These are phyloP conservation scores for Platerodrilus igneus DNA, from an alignment of 2,888 invertebrate species.

Conservation along the genomic window DNA sequence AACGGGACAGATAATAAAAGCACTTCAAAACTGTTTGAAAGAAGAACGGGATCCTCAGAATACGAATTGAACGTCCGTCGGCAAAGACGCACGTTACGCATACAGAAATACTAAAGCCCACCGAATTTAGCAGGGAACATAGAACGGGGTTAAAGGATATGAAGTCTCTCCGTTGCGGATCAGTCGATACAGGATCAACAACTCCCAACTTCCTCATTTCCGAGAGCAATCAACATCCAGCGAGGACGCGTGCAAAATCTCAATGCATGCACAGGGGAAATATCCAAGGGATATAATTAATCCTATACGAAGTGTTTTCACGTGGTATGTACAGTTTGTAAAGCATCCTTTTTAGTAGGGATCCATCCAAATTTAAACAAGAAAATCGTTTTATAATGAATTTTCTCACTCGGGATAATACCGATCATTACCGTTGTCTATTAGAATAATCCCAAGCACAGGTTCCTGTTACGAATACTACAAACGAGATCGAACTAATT, in stretches of 20 bases:
- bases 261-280: conserved; percentile 24
- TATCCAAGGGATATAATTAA: conserved; percentile 23
- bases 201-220: conserved; percentile 27
- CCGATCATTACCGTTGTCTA: conserved; percentile 4
- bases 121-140: conserved; percentile 15
- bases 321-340: conserved; percentile 16
- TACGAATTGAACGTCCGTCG: conserved; percentile 24
- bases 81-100: conserved; percentile 19
- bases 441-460: conserved; percentile 7
- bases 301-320: conserved; percentile 18
- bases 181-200: conserved; percentile 26
- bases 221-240: conserved; percentile 26
- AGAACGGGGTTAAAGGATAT: conserved; percentile 21
- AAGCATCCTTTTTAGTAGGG: conserved; percentile 12
- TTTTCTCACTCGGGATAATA: conserved; percentile 12
- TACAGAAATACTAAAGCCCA: conserved; percentile 20
- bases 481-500: no score
- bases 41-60: conserved; percentile 19
- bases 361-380: conserved; percentile 15
- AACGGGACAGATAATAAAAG: conserved; percentile 29
- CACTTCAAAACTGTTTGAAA: conserved; percentile 28
- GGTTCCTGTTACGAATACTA: no score
- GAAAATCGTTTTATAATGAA: conserved; percentile 18
- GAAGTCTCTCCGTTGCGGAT: conserved; percentile 22
- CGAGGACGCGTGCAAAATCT: conserved; percentile 25